phyloP scores from a whole-genome alignment of 2,797 vertebrate genomes.

The Phrynocephalus vlangalii region DNA sequence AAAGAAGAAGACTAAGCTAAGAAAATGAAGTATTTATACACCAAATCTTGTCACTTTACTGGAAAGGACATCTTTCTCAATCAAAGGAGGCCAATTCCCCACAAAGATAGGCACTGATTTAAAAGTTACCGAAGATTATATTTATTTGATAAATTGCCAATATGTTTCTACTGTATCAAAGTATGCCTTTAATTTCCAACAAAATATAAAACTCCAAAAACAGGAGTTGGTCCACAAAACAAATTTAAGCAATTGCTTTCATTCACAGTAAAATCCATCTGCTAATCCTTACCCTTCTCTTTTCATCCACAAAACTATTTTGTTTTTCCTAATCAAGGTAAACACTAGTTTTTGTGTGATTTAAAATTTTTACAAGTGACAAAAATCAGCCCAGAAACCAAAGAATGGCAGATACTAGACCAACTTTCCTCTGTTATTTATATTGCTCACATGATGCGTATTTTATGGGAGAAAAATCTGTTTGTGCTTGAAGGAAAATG shows the following conservation, averaged over 20 bases:
- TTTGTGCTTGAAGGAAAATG: constrained; percentile 66
- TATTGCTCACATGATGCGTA: constrained; percentile 54
- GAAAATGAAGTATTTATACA: neutral
- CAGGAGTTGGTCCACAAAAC: constrained; percentile 55
- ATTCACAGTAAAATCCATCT: constrained; percentile 73
- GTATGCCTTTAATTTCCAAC: constrained; percentile 43
- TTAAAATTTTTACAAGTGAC: constrained; percentile 72
- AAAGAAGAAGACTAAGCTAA: neutral
- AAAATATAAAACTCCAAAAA: constrained; percentile 43
- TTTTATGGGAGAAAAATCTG: constrained; percentile 51
- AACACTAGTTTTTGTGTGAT: constrained; percentile 71
- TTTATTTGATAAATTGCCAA: neutral
- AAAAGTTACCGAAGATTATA: neutral
- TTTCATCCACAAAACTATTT: constrained; percentile 71
- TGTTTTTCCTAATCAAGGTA: constrained; percentile 76
- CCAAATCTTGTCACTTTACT: neutral
- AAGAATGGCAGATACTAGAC: constrained; percentile 48
- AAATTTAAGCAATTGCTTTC: constrained; percentile 63
- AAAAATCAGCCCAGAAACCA: constrained; percentile 65
- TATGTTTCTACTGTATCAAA: constrained; percentile 50
- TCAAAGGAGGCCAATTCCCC: neutral
- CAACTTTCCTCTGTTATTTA: constrained; percentile 62
- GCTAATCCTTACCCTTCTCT: constrained; percentile 77
- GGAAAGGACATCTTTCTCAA: neutral
- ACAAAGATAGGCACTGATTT: neutral